Base-by-base conservation (phyloP, 1,140 invertebrate species). In the Palaemon carinicauda region DNA sequence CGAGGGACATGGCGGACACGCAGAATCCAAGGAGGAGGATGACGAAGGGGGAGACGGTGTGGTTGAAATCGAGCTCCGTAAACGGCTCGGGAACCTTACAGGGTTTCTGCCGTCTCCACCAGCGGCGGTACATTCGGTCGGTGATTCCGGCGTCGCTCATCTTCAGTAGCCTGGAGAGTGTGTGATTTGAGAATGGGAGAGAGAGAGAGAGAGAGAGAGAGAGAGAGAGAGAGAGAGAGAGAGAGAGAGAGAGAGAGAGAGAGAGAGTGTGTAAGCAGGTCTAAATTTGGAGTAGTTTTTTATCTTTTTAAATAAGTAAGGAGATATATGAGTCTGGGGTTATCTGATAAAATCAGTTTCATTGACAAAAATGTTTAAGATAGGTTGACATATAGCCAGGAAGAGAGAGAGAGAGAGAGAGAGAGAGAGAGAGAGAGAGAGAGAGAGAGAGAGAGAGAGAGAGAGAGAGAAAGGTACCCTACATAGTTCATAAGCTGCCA, bases 11-110 rank as follows among this genome's bases (percentile, higher is more conserved):
- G 29, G 24, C 19, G 2, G 82, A 24, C 19, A 56, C 15, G 17
- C 54, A 14, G 19, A 78, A 1, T 14, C 82, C 82, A 2, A 78
- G 7, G 14, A 84, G 54, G 24, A 84, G 82, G 27, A 84, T 56
- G 73, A 84, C 27, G 74, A 84, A 84, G 74, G 82, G 73, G 29
- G 82, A 77, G 53, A 56, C 74, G 31, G 82, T 84, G 73, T 84
- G 82, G 17, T 41, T 65, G 53, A 84, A 84, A 33, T 78, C 82
- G 19, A 84, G 82, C 3, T 78, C 31, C 2, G 82, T 84, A 53
- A 84, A 84, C 73, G 73, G 29, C 1, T 29, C 21, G 29, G 60
- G 80, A 5, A 78, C 82, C 33, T 78, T 74, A 53, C 82, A 84
- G 3, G 82, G 82, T 3, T 21, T 17, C 3, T 7, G 15, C 0